Evolutionary conservation across 2,113 vertebrate species (phyloP).

Genomic region (Calidris pugnax): DNA sequence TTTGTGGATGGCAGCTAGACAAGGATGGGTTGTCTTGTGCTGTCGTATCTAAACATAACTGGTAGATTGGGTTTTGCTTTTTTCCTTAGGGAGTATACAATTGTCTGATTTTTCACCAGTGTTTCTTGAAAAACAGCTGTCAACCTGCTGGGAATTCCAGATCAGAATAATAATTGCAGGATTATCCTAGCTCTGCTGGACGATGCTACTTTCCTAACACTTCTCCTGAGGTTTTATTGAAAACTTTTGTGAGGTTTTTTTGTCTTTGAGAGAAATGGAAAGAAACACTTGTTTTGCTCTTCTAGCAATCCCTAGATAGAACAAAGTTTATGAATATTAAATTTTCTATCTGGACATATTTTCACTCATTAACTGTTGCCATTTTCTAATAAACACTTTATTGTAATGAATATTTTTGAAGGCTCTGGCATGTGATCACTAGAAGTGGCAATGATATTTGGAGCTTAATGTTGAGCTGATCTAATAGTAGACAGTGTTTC

Average conservation of each 20-base stretch:
- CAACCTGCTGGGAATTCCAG: constrained; percentile 17
- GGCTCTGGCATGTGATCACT: neutral
- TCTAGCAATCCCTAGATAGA: neutral
- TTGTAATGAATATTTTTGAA: neutral
- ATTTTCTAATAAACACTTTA: neutral
- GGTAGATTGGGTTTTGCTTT: neutral
- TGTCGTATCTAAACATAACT: neutral
- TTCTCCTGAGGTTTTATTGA: constrained; percentile 20
- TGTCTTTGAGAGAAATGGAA: neutral
- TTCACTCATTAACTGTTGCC: neutral
- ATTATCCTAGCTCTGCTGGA: constrained; percentile 12
- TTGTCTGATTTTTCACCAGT: neutral
- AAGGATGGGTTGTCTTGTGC: neutral
- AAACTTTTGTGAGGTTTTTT: constrained; percentile 1
- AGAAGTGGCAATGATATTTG: neutral
- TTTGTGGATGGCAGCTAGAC: neutral
- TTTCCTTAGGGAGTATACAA: neutral
- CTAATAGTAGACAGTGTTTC: neutral
- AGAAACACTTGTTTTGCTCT: neutral
- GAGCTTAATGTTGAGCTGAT: neutral
- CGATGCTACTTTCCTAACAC: neutral
- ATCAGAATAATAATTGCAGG: constrained; percentile 48
- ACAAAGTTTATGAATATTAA: neutral
- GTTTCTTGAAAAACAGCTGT: neutral
- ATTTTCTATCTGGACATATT: neutral